Percentiles rank a stretch among this genome's conserved stretches.
Evolutionary conservation across 2,797 vertebrate species (phyloP).

Genomic region (Hemitrygon akajei): DNA sequence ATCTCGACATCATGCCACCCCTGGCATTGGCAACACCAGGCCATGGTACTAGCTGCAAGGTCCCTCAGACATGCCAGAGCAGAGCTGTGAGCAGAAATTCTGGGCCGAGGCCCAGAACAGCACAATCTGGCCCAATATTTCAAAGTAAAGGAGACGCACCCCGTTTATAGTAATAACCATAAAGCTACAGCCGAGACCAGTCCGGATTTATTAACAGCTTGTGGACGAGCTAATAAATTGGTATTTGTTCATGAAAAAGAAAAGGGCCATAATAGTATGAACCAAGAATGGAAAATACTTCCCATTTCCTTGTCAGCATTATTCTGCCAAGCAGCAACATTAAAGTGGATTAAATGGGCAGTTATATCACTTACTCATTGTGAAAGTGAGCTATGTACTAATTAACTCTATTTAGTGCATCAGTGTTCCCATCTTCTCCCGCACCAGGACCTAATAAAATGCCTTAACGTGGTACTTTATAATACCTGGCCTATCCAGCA

Average conservation of each 20-base stretch:
- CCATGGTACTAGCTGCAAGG: too few relatives aligned
- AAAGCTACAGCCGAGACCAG: background rate
- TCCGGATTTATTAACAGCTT: background rate
- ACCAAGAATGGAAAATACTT: background rate
- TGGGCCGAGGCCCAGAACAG: too few relatives aligned
- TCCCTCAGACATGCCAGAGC: too few relatives aligned
- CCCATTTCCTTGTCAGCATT: background rate
- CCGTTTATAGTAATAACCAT: background rate
- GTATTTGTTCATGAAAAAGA: background rate
- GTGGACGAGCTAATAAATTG: background rate
- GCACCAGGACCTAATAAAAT: background rate
- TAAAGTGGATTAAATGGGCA: background rate
- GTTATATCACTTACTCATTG: background rate
- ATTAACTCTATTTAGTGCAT: background rate
- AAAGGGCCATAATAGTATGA: background rate
- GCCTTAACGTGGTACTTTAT: background rate
- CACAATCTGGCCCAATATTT: background rate
- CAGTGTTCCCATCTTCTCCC: background rate
- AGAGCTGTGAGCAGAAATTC: too few relatives aligned
- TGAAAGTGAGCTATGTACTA: background rate
- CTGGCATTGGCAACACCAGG: too few relatives aligned
- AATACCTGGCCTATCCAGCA: background rate
- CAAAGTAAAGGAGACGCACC: background rate
- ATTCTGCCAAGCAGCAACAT: background rate
- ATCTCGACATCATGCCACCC: too few relatives aligned